Conservation (phyloP, 2,888 invertebrate species). For the Caenorhabditis drosophilae region DNA sequence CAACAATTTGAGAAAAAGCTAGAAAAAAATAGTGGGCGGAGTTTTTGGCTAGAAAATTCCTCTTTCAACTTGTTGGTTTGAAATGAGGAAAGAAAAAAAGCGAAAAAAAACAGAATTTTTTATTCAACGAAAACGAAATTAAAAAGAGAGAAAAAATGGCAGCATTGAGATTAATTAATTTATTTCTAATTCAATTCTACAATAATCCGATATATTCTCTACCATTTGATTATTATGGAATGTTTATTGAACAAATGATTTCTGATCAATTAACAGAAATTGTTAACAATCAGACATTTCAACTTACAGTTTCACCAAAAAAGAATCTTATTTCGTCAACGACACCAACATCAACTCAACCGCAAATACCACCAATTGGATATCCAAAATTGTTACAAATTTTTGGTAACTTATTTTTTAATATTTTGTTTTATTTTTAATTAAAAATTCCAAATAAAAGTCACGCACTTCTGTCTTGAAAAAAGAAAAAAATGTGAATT, state of each 20-base stretch:
- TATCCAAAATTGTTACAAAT: constrained; percentile 23
- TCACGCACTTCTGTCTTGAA: background rate
- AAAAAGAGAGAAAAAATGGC: too few species aligned
- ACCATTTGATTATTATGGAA: constrained; percentile 47
- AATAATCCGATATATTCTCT: too few species aligned
- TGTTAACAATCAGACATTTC: constrained; percentile 15
- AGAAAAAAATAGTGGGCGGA: too few species aligned
- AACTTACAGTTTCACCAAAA: constrained; percentile 18
- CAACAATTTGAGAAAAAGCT: too few species aligned
- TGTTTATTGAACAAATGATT: constrained; percentile 45
- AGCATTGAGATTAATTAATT: too few species aligned
- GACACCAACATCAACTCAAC: constrained; percentile 6
- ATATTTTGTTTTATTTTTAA: too few species aligned
- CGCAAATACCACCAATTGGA: constrained; percentile 11
- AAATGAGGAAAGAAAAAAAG: too few species aligned
- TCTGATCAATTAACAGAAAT: constrained; percentile 32
- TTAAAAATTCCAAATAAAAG: too few species aligned
- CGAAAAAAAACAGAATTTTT: too few species aligned
- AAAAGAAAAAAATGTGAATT: background rate
- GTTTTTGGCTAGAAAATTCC: too few species aligned
- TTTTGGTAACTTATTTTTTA: background rate
- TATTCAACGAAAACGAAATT: too few species aligned
- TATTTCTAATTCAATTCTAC: background rate
- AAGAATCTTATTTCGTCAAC: constrained; percentile 2
- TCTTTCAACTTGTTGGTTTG: too few species aligned